Evolutionary conservation across 2,888 invertebrate species (phyloP).

Genomic region (Sminthurinus aureus): DNA sequence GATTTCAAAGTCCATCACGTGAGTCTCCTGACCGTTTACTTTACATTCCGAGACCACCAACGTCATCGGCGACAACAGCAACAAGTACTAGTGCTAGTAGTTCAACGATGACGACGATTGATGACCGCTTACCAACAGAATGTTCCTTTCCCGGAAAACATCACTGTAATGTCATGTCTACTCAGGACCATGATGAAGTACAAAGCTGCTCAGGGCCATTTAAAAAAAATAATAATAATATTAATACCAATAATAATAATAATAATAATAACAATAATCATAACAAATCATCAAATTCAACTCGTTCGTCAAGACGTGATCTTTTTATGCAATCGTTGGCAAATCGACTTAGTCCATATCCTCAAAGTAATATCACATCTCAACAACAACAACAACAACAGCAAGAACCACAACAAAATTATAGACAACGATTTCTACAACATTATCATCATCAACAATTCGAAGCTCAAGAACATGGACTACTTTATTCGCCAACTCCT

Average conservation of each 20-base stretch:
- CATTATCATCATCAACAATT: neutral
- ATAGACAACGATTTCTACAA: conserved; percentile 12
- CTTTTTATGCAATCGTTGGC: conserved; percentile 47
- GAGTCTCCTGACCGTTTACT: conserved; percentile 62
- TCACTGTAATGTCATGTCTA: conserved; percentile 67
- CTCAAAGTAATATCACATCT: conserved; percentile 20
- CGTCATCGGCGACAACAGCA: conserved; percentile 59
- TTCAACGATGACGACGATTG: conserved; percentile 63
- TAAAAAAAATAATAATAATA: neutral
- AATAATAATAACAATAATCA: neutral
- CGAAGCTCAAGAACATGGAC: conserved; percentile 7
- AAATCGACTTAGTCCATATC: conserved; percentile 41
- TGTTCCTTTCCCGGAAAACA: conserved; percentile 80
- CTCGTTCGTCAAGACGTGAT: conserved; percentile 46
- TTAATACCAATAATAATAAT: too few relatives aligned
- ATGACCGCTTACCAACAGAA: conserved; percentile 75
- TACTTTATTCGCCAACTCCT: neutral
- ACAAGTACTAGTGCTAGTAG: too few relatives aligned
- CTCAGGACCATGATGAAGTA: conserved; percentile 41
- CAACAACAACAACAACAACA: conserved; percentile 16
- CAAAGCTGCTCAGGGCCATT: conserved; percentile 33
- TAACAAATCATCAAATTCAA: conserved; percentile 37
- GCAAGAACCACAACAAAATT: neutral
- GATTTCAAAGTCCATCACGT: conserved; percentile 62
- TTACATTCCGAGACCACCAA: conserved; percentile 55